Evolutionary conservation across 2,888 invertebrate species (phyloP).

Genomic region (Lasioglossum zephyrum): DNA sequence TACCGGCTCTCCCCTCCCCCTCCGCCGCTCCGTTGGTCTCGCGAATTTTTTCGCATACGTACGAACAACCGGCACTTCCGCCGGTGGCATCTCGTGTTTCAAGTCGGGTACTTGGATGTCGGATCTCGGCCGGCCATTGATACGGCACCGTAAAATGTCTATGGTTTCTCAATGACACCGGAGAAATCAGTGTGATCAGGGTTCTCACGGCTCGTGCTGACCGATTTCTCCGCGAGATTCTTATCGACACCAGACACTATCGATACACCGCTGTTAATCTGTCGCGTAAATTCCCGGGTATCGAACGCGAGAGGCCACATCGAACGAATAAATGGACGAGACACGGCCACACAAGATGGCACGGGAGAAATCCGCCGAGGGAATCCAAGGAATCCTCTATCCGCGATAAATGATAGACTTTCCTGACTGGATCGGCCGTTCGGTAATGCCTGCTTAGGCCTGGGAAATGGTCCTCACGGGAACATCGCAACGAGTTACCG

Average conservation of each 20-base stretch:
- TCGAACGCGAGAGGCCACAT: neutral
- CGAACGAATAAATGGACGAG: conserved; percentile 6
- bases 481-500: neutral
- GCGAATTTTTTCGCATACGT: neutral
- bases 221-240: conserved; percentile 56
- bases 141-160: conserved; percentile 61
- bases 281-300: conserved; percentile 31
- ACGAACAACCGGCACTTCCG: conserved; percentile 49
- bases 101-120: conserved; percentile 60
- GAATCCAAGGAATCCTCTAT: conserved; percentile 33
- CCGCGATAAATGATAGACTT: conserved; percentile 9
- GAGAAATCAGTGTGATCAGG: conserved; percentile 58
- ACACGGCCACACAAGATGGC: neutral
- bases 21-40: conserved; percentile 10
- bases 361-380: conserved; percentile 18
- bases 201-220: conserved; percentile 64
- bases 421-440: neutral
- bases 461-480: neutral
- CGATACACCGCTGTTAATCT: conserved; percentile 45
- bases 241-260: conserved; percentile 39
- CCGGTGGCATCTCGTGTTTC: conserved; percentile 64
- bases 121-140: conserved; percentile 55
- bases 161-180: conserved; percentile 68
- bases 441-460: neutral
- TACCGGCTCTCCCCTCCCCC: conserved; percentile 30